These are phyloP conservation scores for Ailurus styani DNA, from an alignment of 2,113 vertebrate species.

Conservation along the genomic window DNA sequence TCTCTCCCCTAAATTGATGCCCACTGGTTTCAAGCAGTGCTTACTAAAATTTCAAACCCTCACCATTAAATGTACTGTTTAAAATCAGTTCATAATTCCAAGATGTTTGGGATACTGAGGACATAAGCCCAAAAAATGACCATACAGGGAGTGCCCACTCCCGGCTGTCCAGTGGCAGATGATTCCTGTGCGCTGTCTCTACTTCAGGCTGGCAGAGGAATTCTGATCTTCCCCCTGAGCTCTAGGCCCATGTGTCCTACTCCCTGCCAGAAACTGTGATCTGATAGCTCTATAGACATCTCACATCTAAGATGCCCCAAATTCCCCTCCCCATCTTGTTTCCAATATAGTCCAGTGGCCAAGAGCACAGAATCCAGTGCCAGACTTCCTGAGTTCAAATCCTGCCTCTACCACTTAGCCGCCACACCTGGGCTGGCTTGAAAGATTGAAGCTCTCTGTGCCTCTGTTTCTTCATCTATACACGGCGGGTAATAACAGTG, in stretches of 20 bases:
- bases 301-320: neutral
- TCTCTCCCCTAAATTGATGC: slow-evolving; percentile 43
- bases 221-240: neutral
- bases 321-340: neutral
- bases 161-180: neutral
- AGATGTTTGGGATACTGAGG: neutral
- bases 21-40: slow-evolving; percentile 36
- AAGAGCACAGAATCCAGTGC: neutral
- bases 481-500: neutral
- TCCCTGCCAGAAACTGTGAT: neutral
- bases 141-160: neutral
- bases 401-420: neutral
- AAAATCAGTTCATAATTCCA: slow-evolving; percentile 39
- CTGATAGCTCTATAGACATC: neutral
- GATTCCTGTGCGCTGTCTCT: neutral
- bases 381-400: neutral
- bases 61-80: slow-evolving; percentile 26
- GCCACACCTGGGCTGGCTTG: neutral
- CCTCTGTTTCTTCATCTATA: neutral
- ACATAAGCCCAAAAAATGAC: neutral
- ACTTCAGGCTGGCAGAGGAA: neutral
- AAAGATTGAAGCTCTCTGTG: neutral
- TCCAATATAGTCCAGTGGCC: neutral
- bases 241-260: neutral
- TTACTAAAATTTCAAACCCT: slow-evolving; percentile 39